phyloP scores from a whole-genome alignment of 2,113 vertebrate species.

The Pseudorectes ferrugineus region DNA sequence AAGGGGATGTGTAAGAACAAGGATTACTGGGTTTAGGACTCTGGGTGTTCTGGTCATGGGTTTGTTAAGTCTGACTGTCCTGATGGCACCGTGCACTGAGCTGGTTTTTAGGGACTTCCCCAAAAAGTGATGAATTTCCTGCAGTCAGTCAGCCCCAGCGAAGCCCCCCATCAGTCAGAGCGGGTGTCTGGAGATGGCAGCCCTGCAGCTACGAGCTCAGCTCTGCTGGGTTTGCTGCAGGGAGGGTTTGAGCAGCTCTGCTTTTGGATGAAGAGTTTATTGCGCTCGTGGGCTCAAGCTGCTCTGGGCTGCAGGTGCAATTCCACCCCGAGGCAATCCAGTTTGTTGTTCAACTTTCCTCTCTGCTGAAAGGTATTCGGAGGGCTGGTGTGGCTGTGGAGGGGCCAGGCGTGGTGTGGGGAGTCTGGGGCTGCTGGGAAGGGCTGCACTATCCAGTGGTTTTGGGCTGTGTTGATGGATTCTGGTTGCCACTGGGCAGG shows the following conservation, averaged over 20 bases:
- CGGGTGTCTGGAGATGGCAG: background rate
- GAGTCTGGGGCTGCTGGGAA: background rate
- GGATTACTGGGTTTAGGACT: background rate
- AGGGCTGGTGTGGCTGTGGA: background rate
- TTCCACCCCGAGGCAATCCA: background rate
- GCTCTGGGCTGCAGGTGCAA: background rate
- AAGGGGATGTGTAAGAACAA: accelerated
- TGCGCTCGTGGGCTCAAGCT: background rate
- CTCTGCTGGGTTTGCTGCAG: background rate
- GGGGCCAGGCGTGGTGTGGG: background rate
- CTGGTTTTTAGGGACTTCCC: background rate
- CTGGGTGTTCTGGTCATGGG: background rate
- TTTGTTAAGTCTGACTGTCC: background rate
- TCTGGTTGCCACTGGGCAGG: background rate
- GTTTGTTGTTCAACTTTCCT: background rate
- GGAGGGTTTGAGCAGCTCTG: background rate
- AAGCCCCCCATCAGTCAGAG: background rate
- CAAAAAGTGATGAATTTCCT: background rate
- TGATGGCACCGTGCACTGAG: background rate
- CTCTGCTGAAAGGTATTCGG: background rate
- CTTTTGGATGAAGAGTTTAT: background rate
- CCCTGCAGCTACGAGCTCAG: background rate
- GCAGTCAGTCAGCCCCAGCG: background rate
- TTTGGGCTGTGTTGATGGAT: background rate
- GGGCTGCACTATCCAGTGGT: accelerated